Evolutionary conservation across 2,113 vertebrate species (phyloP).

Genomic region (Gymnogyps californianus): DNA sequence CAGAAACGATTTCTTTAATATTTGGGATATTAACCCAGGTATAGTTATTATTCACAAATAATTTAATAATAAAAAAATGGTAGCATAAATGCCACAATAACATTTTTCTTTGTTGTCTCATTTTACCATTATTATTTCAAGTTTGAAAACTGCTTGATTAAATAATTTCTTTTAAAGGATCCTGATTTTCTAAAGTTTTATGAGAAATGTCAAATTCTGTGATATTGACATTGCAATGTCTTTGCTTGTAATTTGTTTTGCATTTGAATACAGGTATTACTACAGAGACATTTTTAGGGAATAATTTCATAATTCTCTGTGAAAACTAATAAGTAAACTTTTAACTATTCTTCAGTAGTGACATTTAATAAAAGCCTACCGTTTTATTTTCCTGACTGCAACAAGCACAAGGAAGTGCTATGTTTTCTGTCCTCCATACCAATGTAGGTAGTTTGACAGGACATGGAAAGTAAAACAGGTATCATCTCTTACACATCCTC

Average conservation of each 20-base stretch:
- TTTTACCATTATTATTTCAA: neutral
- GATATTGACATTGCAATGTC: neutral
- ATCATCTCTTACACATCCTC: neutral
- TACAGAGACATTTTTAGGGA: neutral
- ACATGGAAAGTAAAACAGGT: neutral
- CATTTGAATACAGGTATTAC: neutral
- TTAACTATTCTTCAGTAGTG: neutral
- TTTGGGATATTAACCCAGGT: neutral
- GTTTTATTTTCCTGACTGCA: neutral
- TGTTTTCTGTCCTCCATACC: neutral
- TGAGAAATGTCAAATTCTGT: neutral
- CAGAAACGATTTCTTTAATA: neutral
- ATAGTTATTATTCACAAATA: neutral
- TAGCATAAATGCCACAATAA: neutral
- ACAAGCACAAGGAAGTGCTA: accelerated
- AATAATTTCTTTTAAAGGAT: neutral
- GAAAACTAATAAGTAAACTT: neutral
- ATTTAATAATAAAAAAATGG: neutral
- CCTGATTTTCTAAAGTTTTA: neutral
- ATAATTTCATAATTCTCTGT: neutral
- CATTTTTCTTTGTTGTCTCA: neutral
- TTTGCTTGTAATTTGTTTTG: neutral
- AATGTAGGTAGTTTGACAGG: neutral
- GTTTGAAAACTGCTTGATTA: neutral
- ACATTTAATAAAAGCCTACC: neutral